Percentiles rank a stretch among this genome's conserved stretches.
These are phyloP conservation scores for Drosophila rellima DNA, from an alignment of 2,888 invertebrate species.

Conservation along the genomic window DNA sequence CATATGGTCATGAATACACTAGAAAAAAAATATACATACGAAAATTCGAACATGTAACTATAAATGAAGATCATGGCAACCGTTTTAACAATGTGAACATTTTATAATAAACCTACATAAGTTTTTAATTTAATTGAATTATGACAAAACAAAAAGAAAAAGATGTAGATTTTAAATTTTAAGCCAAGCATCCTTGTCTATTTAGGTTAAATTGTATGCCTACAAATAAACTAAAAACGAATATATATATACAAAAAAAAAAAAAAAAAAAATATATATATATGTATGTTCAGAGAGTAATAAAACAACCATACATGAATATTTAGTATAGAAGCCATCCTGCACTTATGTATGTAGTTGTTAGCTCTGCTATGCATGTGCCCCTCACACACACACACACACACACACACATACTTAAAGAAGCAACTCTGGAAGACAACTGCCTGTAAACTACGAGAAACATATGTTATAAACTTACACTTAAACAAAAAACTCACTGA, in stretches of 20 bases:
- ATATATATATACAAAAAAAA: conserved; percentile 11
- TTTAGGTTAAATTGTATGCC: conserved; percentile 57
- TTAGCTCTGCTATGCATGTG: conserved; percentile 69
- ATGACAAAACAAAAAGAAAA: conserved; percentile 32
- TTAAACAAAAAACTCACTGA: conserved; percentile 14
- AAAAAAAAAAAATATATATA: too few species aligned
- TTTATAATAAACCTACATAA: conserved; percentile 69
- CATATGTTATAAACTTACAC: conserved; percentile 14
- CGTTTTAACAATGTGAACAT: conserved; percentile 60
- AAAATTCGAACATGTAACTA: conserved; percentile 46
- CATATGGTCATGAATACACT: conserved; percentile 37
- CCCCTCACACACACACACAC: conserved; percentile 23
- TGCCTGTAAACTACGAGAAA: conserved; percentile 50
- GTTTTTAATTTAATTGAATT: conserved; percentile 66
- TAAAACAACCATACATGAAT: conserved; percentile 31
- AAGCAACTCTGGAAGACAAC: conserved; percentile 44
- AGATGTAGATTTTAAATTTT: conserved; percentile 42
- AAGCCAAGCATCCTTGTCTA: conserved; percentile 61
- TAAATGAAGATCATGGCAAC: conserved; percentile 44
- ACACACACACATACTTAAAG: conserved; percentile 11
- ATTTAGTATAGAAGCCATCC: conserved; percentile 50
- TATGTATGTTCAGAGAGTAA: conserved; percentile 16
- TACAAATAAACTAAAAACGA: conserved; percentile 43
- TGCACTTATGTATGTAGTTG: conserved; percentile 64
- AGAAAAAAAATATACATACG: conserved; percentile 29